phyloP scores from a whole-genome alignment of 2,113 vertebrate species.

The Ceratotherium simum region DNA sequence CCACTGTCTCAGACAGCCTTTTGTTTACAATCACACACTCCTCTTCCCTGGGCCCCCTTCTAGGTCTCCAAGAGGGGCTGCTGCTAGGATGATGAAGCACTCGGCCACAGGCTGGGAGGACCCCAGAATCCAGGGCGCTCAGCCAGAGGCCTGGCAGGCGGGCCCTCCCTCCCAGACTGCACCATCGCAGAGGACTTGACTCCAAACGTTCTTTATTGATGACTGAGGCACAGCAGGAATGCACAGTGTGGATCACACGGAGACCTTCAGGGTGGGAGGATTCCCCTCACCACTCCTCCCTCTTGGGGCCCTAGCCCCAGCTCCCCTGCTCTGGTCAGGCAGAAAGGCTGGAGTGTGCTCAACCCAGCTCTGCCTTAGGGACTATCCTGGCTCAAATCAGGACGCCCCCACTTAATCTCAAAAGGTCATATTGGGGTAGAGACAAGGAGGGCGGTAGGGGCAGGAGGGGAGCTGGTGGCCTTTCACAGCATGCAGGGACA shows the following conservation, averaged over 20 bases:
- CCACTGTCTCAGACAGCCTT: neutral
- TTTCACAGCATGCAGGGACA: neutral
- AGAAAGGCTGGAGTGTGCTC: neutral
- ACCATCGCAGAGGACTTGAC: neutral
- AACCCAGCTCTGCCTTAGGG: neutral
- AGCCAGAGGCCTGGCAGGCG: neutral
- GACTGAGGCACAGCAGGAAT: neutral
- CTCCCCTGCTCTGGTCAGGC: neutral
- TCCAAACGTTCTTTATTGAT: constrained; percentile 63
- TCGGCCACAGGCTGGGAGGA: neutral
- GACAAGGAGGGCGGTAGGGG: neutral
- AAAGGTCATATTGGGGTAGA: neutral
- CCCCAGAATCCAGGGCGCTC: neutral
- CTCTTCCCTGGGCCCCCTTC: neutral
- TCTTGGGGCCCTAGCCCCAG: neutral
- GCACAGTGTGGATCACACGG: neutral
- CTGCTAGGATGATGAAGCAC: neutral
- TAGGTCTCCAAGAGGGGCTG: neutral
- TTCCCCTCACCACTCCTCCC: neutral
- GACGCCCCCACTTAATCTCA: neutral
- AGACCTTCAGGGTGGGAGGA: neutral
- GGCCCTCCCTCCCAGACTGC: neutral
- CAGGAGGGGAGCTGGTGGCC: neutral
- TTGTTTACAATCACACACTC: neutral
- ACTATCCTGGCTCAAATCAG: neutral